Evolutionary conservation across 2,888 invertebrate genomes (phyloP).

Genomic region (Yponomeuta malinellus): DNA sequence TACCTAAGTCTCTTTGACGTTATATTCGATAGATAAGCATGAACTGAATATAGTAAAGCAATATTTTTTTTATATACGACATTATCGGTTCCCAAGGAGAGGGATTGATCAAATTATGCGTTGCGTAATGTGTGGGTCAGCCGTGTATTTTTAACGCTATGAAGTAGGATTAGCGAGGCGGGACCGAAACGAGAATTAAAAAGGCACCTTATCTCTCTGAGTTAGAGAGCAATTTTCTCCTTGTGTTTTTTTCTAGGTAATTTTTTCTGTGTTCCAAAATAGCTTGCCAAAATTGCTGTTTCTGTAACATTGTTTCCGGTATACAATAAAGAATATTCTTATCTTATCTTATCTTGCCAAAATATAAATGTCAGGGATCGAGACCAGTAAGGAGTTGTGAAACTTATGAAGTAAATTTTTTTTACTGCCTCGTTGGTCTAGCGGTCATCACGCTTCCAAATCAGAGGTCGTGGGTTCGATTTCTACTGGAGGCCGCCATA

Average conservation of each 20-base stretch:
- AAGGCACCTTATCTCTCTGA: not conserved
- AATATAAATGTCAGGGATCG: not conserved
- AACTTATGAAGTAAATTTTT: too few species aligned
- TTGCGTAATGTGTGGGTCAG: not conserved
- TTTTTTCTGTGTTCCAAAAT: not conserved
- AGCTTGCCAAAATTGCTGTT: not conserved
- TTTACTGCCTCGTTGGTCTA: too few species aligned
- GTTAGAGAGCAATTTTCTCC: not conserved
- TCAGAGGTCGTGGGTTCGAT: too few species aligned
- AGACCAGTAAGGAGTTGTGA: not conserved
- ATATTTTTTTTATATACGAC: too few species aligned
- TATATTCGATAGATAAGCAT: too few species aligned
- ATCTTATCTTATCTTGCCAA: not conserved
- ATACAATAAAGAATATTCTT: too few species aligned
- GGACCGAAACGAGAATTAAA: not conserved
- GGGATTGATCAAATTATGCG: not conserved
- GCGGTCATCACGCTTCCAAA: too few species aligned
- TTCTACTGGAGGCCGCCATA: too few species aligned
- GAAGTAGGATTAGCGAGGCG: not conserved
- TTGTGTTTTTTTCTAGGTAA: not conserved
- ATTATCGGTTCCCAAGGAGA: too few species aligned
- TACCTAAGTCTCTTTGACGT: too few species aligned
- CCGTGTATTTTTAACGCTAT: constrained; percentile 1
- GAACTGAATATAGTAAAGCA: too few species aligned
- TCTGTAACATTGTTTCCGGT: too few species aligned